Conservation (phyloP, 2,797 vertebrate genomes). For the Pterois miles region DNA sequence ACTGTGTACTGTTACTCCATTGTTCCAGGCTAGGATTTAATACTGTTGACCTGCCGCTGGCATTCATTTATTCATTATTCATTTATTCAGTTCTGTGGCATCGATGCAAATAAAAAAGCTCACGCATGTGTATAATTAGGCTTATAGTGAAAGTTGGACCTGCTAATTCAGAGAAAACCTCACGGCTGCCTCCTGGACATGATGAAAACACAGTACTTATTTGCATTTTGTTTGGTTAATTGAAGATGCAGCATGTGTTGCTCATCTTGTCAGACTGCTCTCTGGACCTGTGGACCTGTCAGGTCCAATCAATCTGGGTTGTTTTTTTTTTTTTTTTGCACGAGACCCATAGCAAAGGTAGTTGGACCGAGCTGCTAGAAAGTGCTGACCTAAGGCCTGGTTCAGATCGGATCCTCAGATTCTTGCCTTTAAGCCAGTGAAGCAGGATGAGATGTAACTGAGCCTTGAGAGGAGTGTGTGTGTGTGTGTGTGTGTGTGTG, state of each 20-base stretch:
- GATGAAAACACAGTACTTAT: not conserved
- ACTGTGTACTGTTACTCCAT: not conserved
- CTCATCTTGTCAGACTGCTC: no score
- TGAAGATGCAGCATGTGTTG: not conserved
- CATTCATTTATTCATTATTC: not conserved
- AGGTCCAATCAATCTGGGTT: no score
- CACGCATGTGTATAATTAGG: conserved; percentile 1
- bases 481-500: not conserved
- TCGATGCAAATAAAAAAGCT: not conserved
- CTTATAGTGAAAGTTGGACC: not conserved
- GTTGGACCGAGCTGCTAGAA: not conserved
- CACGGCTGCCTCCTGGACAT: no score
- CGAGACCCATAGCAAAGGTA: not conserved
- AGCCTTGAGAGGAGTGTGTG: not conserved
- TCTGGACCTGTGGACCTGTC: no score
- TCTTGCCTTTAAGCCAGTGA: conserved; percentile 10
- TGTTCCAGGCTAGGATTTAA: not conserved
- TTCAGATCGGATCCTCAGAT: conserved; percentile 17
- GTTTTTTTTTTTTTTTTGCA: no score
- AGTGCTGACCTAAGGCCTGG: not conserved
- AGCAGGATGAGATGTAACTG: conserved; percentile 35
- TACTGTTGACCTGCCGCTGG: not conserved
- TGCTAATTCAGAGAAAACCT: not conserved
- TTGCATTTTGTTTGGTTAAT: not conserved
- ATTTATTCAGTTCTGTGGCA: not conserved